Conservation (phyloP, 2,888 invertebrate genomes). For the Dyspetes luteomarginatus region DNA sequence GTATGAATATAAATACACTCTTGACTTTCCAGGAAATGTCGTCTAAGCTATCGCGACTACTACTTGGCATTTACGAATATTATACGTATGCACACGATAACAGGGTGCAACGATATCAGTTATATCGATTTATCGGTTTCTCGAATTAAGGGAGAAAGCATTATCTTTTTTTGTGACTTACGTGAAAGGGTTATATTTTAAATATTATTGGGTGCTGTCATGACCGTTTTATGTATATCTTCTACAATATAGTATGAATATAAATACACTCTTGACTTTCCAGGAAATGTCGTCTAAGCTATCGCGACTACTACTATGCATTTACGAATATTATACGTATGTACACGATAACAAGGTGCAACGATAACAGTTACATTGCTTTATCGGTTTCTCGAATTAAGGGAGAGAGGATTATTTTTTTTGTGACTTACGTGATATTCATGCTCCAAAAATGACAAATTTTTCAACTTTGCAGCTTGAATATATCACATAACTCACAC, state of each 20-base stretch:
- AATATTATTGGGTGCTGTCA: too few relatives aligned
- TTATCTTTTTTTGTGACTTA: too few relatives aligned
- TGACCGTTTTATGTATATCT: too few relatives aligned
- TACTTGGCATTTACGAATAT: not conserved
- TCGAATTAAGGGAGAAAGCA: too few relatives aligned
- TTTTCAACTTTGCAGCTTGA: too few relatives aligned
- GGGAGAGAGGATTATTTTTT: too few relatives aligned
- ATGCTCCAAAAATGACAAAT: too few relatives aligned
- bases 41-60: not conserved
- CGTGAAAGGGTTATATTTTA: too few relatives aligned
- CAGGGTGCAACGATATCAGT: not conserved
- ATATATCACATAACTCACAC: too few relatives aligned
- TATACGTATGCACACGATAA: not conserved
- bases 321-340: not conserved
- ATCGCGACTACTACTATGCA: not conserved
- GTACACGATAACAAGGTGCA: not conserved
- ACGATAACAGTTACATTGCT: not conserved
- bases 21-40: not conserved
- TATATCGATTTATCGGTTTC: conserved; percentile 19
- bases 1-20: not conserved
- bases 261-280: not conserved
- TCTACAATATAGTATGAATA: not conserved
- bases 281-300: not conserved
- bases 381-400: conserved; percentile 11
- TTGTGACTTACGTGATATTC: too few relatives aligned